These are phyloP conservation scores for Caenorhabditis remanei DNA, from an alignment of 1,140 invertebrate species.

Conservation along the genomic window DNA sequence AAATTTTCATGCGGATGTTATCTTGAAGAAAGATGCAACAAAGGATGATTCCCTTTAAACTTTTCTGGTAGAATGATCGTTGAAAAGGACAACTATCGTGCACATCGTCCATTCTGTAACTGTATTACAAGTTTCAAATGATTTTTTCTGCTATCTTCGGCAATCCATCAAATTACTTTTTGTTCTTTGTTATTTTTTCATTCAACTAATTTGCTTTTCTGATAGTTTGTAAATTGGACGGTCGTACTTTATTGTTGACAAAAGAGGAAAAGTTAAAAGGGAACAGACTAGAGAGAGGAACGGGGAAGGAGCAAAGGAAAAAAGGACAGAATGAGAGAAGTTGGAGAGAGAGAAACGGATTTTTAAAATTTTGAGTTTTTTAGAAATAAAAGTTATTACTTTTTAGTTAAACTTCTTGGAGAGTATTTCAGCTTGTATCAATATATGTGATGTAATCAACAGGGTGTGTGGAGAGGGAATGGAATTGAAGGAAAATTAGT, in stretches of 20 bases:
- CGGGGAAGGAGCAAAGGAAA: background rate
- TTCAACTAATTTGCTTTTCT: too few relatives aligned
- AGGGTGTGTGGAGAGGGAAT: background rate
- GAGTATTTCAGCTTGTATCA: background rate
- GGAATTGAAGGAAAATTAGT: background rate
- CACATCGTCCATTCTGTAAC: too few relatives aligned
- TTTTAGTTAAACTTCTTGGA: background rate
- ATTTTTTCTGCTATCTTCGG: too few relatives aligned
- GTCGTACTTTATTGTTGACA: conserved; percentile 19
- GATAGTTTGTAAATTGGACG: background rate
- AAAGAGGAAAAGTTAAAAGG: conserved; percentile 22
- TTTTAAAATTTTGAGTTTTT: background rate
- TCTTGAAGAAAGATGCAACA: too few relatives aligned
- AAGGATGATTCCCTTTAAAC: too few relatives aligned
- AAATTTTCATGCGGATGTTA: too few relatives aligned
- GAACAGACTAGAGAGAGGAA: conserved; percentile 47
- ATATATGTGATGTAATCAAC: conserved; percentile 48
- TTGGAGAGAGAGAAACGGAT: background rate
- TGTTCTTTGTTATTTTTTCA: too few relatives aligned
- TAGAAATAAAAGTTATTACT: background rate
- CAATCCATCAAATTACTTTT: too few relatives aligned
- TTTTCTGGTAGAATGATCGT: too few relatives aligned
- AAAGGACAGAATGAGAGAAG: background rate
- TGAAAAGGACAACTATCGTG: too few relatives aligned
- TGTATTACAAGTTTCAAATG: too few relatives aligned